phyloP scores from a whole-genome alignment of 1,140 invertebrate genomes.

The Euura lappo region DNA sequence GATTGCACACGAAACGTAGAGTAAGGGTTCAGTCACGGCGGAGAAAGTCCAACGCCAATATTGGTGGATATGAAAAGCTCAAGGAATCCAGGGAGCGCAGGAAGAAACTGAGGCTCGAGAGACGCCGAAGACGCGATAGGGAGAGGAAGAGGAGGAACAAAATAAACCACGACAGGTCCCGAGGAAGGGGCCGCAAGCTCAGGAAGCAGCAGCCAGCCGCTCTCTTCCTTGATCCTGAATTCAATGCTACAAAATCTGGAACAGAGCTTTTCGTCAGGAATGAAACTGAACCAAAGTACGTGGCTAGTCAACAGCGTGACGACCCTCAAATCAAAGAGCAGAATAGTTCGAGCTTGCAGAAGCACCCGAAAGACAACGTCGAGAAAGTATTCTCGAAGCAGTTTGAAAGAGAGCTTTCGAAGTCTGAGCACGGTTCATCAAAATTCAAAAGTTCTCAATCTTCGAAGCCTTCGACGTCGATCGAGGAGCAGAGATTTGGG shows the following conservation, averaged over 20 bases:
- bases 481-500: conserved; percentile 31
- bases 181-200: conserved; percentile 38
- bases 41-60: background rate
- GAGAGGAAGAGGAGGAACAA: conserved; percentile 38
- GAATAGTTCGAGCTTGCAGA: too few relatives aligned
- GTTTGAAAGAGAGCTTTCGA: conserved; percentile 42
- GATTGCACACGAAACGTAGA: background rate
- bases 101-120: conserved; percentile 25
- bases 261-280: background rate
- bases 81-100: background rate
- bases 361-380: conserved; percentile 22
- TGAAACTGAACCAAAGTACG: too few relatives aligned
- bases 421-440: conserved; percentile 16
- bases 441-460: conserved; percentile 12
- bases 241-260: background rate
- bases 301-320: too few relatives aligned
- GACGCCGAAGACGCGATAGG: conserved; percentile 31
- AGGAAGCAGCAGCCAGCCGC: conserved; percentile 25
- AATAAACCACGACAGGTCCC: conserved; percentile 39
- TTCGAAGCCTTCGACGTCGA: conserved; percentile 15
- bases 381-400: conserved; percentile 45
- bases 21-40: background rate
- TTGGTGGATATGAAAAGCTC: background rate
- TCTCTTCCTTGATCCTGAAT: too few relatives aligned
- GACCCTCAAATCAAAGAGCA: too few relatives aligned